Base-by-base conservation (phyloP, 2,888 invertebrate genomes). In the Epistrophe grossulariae region DNA sequence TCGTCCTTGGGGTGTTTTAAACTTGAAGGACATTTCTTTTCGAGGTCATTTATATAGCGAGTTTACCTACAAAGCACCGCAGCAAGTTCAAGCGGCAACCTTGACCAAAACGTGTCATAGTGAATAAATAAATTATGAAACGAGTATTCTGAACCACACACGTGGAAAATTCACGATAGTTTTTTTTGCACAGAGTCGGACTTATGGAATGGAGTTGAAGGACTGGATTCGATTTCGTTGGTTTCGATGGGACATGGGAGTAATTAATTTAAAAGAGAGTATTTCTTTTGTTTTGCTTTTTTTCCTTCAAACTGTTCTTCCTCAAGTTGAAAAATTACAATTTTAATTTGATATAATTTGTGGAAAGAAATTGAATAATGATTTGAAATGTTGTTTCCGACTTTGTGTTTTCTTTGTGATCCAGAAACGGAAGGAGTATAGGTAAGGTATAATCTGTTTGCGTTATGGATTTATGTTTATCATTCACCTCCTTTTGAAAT, bases 21-120 rank as follows among this genome's bases (percentile, higher is more conserved):
- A 50, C 68, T 72, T 77, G 84, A 84, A 84, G 84, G 77, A 80
- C 71, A 52, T 40, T 43, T n/a, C n/a, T n/a, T 72, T 57, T 76
- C 52, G 81, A 77, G 79, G 64, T 79, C 57, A 4, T 76, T 2
- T 1, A 24, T 24, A 59, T 35, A 38, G 45, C 35, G 72, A 81
- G 55, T 77, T 71, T 81, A 71, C 77, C 72, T 73, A 45, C 6
- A 17, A 57, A 31, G 28, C 55, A 28, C 11, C 17, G 40, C 35
- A 52, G 64, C 80, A 84, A 81, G 80, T 80, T 81, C 80, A 84
- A 57, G 48, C 60, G 77, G 31, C 48, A 81, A 73, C 84, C 84
- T 84, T 81, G 81, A 84, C 77, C 68, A 77, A 60, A 77, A 50
- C 83, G 73, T 68, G 59, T 70, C 79, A 79, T 77, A 60, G 9